phyloP scores from a whole-genome alignment of 2,113 vertebrate species.

The Peromyscus californicus region DNA sequence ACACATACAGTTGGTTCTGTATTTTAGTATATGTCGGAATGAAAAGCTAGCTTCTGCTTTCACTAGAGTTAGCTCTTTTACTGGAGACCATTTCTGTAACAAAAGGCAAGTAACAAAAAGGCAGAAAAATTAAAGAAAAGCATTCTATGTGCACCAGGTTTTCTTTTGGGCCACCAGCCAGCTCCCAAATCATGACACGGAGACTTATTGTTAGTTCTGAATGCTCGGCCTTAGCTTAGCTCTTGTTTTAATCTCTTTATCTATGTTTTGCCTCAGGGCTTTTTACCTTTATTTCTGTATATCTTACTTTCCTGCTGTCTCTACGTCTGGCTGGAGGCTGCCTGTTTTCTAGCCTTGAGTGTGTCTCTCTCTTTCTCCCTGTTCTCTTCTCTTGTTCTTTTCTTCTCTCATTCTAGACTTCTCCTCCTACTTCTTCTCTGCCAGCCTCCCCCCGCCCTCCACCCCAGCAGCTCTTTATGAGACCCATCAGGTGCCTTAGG shows the following conservation, averaged over 20 bases:
- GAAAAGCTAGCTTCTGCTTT: not conserved
- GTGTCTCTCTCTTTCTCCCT: not conserved
- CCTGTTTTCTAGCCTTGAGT: not conserved
- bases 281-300: not conserved
- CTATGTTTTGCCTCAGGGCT: not conserved
- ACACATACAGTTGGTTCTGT: not conserved
- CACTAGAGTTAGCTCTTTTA: not conserved
- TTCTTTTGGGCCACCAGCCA: not conserved
- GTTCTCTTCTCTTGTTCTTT: not conserved
- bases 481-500: not conserved
- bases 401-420: not conserved
- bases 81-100: not conserved
- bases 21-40: not conserved
- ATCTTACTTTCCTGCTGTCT: not conserved
- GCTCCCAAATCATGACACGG: not conserved
- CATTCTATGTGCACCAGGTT: not conserved
- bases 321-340: not conserved
- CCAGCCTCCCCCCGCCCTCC: not conserved
- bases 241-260: not conserved
- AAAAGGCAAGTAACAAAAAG: constrained; percentile 27
- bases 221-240: not conserved
- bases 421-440: not conserved
- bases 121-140: constrained; percentile 24
- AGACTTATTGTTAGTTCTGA: not conserved
- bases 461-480: not conserved